phyloP scores from a whole-genome alignment of 2,888 invertebrate genomes.

The Eristalis tenax region DNA sequence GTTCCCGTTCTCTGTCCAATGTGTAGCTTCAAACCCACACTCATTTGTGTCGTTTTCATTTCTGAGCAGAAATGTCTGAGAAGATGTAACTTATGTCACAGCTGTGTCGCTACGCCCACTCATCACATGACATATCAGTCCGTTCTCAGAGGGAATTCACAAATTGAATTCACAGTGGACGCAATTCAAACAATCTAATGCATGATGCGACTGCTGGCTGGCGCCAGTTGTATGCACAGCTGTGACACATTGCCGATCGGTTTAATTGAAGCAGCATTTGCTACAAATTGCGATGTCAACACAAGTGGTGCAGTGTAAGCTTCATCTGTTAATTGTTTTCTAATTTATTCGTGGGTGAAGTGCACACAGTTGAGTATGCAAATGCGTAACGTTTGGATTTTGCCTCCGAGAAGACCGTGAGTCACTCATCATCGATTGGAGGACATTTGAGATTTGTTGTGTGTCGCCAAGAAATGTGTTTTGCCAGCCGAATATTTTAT shows the following conservation, averaged over 20 bases:
- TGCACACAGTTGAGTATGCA: neutral
- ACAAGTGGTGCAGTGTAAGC: neutral
- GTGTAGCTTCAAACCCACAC: neutral
- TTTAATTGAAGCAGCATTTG: constrained; percentile 39
- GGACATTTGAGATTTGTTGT: neutral
- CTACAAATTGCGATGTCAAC: neutral
- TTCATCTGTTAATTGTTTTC: neutral
- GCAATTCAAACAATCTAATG: neutral
- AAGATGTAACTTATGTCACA: neutral
- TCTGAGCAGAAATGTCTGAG: too few relatives aligned
- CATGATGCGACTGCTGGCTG: neutral
- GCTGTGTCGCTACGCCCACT: neutral
- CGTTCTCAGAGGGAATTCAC: neutral
- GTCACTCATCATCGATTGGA: neutral
- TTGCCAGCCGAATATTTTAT: neutral
- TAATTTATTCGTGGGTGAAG: neutral
- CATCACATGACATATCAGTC: neutral
- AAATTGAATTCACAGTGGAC: too few relatives aligned
- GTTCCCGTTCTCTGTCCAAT: neutral
- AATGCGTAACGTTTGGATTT: neutral
- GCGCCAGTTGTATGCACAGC: neutral
- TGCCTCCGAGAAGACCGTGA: neutral
- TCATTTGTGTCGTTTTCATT: neutral
- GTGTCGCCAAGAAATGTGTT: neutral
- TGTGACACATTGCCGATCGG: constrained; percentile 20